These are phyloP conservation scores for Tuta absoluta DNA, from an alignment of 2,888 invertebrate genomes.

Conservation along the genomic window DNA sequence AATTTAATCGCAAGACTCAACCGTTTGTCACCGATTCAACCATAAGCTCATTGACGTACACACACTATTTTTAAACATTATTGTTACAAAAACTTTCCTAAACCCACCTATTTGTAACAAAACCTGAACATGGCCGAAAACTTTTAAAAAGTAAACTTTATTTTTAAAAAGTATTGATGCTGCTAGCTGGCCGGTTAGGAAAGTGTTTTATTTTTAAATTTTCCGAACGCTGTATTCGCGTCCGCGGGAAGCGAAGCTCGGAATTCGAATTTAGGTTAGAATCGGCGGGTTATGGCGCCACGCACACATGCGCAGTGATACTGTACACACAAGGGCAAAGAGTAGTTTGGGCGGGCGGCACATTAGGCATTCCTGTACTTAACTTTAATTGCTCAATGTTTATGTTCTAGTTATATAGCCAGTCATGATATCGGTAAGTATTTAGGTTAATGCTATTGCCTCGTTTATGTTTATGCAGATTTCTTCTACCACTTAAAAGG, in stretches of 20 bases:
- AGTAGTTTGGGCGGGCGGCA: constrained; percentile 35
- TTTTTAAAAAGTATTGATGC: constrained; percentile 21
- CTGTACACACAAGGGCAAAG: constrained; percentile 56
- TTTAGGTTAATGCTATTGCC: no score
- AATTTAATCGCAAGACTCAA: constrained; percentile 39
- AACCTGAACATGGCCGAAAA: constrained; percentile 2
- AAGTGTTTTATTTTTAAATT: constrained; percentile 70
- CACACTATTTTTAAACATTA: constrained; percentile 66
- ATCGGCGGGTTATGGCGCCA: constrained; percentile 71
- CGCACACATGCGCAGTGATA: constrained; percentile 67
- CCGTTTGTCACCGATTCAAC: constrained; percentile 34
- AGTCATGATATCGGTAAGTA: no score
- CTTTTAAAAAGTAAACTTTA: not conserved
- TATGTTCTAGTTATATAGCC: not conserved
- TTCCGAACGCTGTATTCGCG: constrained; percentile 63
- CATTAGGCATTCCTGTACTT: not conserved
- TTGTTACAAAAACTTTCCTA: constrained; percentile 29
- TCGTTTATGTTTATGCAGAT: no score
- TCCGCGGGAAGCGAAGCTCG: constrained; percentile 65
- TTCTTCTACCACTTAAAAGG: no score
- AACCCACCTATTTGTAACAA: constrained; percentile 8
- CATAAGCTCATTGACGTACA: constrained; percentile 48
- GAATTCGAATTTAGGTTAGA: constrained; percentile 79
- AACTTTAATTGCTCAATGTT: not conserved
- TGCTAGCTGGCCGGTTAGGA: constrained; percentile 15